Evolutionary conservation across 1,140 invertebrate genomes (phyloP).

Genomic region (Oreohelix idahoensis): DNA sequence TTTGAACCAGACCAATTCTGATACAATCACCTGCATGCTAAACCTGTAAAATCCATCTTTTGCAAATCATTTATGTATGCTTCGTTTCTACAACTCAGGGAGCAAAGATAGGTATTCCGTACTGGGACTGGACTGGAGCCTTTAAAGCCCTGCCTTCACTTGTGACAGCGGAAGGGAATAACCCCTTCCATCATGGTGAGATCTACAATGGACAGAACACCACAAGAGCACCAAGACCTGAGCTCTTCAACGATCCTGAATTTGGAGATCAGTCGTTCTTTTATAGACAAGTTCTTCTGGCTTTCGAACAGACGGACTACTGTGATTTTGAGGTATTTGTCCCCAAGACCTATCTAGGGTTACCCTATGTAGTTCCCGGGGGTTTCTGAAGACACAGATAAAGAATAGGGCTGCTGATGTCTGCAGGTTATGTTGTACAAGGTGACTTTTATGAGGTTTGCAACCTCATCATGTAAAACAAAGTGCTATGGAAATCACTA

Average conservation of each 20-base stretch:
- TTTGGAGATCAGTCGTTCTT: constrained; percentile 42
- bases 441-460: no score
- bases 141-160: constrained; percentile 45
- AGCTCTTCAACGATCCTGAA: constrained; percentile 45
- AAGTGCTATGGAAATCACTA: no score
- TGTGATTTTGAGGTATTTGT: constrained; percentile 46
- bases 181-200: constrained; percentile 39
- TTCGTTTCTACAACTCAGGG: constrained; percentile 17
- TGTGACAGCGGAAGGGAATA: constrained; percentile 35
- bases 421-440: no score
- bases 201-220: constrained; percentile 25
- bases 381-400: no score
- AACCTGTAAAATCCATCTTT: background rate
- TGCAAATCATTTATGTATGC: no score
- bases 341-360: no score
- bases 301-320: constrained; percentile 47
- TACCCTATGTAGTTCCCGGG: no score
- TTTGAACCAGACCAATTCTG: no score
- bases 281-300: constrained; percentile 44
- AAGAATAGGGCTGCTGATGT: no score
- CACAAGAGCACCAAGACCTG: constrained; percentile 28
- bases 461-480: no score
- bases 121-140: constrained; percentile 53
- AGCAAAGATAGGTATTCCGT: constrained; percentile 45
- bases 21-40: no score